phyloP scores from a whole-genome alignment of 92 coral and sea anemone genomes.

The Palythoa grandiflora region DNA sequence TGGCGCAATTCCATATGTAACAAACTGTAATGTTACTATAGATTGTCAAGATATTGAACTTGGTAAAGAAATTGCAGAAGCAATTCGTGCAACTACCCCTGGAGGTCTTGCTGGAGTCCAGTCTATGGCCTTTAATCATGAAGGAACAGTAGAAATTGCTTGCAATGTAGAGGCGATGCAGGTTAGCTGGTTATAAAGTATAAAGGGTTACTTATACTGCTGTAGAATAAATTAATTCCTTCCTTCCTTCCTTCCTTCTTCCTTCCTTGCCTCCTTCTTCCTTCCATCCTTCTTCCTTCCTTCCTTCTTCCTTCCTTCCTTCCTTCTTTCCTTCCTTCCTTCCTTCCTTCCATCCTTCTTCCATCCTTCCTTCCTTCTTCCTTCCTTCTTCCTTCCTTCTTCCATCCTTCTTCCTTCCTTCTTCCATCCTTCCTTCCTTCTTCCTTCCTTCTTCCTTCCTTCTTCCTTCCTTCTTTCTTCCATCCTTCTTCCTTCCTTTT shows the following conservation, averaged over 20 bases:
- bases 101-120: slow-evolving; percentile 96
- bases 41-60: slow-evolving; percentile 79
- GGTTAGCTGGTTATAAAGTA: slow-evolving; percentile 37
- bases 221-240: background rate
- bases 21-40: slow-evolving; percentile 89
- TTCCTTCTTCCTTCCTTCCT: background rate
- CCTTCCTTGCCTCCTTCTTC: background rate
- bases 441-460: background rate
- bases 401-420: background rate
- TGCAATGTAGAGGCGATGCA: slow-evolving; percentile 92
- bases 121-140: slow-evolving; percentile 94
- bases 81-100: slow-evolving; percentile 84
- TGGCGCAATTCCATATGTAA: slow-evolving; percentile 94
- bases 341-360: background rate
- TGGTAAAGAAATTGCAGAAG: slow-evolving; percentile 81
- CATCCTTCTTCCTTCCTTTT: background rate
- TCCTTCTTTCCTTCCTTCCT: background rate
- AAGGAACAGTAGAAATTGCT: slow-evolving; percentile 94
- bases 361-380: background rate
- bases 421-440: background rate
- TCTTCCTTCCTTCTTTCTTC: no score
- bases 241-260: background rate
- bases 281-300: background rate
- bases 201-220: no score
- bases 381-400: background rate